Conservation (phyloP, 2,113 vertebrate genomes). For the Scomber colias region DNA sequence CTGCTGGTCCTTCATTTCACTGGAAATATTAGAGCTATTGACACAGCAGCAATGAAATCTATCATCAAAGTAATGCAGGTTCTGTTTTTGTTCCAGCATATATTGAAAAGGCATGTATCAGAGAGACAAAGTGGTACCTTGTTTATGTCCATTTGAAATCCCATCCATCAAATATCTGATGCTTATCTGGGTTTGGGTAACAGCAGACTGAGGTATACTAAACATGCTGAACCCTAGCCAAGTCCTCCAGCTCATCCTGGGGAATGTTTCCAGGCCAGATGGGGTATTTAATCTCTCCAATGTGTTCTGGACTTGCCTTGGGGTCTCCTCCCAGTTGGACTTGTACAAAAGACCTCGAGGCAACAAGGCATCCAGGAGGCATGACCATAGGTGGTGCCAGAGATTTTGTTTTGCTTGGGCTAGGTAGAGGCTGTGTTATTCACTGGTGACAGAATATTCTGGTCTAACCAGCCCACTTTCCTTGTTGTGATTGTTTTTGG, state of each 20-base stretch:
- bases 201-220: neutral
- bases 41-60: conserved; percentile 1
- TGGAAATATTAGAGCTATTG: conserved; percentile 4
- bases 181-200: neutral
- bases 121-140: neutral
- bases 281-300: neutral
- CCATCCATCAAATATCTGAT: neutral
- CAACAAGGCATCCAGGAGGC: too few relatives aligned
- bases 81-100: conserved; percentile 11
- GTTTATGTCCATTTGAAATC: neutral
- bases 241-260: neutral
- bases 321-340: too few relatives aligned
- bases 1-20: neutral
- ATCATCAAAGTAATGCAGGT: conserved; percentile 1
- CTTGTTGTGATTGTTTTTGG: too few relatives aligned
- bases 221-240: neutral
- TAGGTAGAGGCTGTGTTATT: too few relatives aligned
- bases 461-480: too few relatives aligned
- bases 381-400: too few relatives aligned
- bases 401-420: too few relatives aligned
- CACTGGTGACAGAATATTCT: too few relatives aligned
- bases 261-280: neutral
- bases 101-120: neutral
- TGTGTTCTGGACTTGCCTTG: too few relatives aligned
- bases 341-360: too few relatives aligned